Evolutionary conservation across 2,888 invertebrate species (phyloP), one percentile per base, ranked within the genome.

Genomic region (Diarsia rubi): DNA sequence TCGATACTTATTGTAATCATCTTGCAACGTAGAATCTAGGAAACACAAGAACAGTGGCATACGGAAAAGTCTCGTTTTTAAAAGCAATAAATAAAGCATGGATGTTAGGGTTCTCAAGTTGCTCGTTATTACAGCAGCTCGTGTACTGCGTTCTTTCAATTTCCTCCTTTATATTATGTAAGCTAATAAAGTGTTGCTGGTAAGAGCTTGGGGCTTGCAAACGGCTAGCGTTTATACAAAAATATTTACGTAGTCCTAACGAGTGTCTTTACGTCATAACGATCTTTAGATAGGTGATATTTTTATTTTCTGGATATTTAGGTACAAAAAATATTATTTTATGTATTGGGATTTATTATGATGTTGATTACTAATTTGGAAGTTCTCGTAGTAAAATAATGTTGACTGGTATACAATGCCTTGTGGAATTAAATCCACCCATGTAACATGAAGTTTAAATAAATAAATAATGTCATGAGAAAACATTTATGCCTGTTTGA

Each of bases 81-180:
- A 42, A 79, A 49, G 45, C 52, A 66, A 84, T 73, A 73, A 74
- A 84, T 73, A 68, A 69, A 42, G 12, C 3, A n/a, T 44, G 14
- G 45, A 31, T 16, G 44, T 42, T 44, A 69, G 57, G 27, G 27
- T 59, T 81, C 57, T 67, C 76, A 27, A 27, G 52, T 84, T 59
- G 21, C 69, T 69, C 59, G 63, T 75, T 81, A 81, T 67, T 54
- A 66, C 52, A 57, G 27, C 44, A 44, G 54, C 52, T 67, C 47
- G 21, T 47, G 57, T 62, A 81, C 59, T 49, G 47, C 62, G 60
- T 64, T 68, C 81, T 68, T 81, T 81, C 82, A 75, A 85, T 82
- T 75, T 75, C 44, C 67, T 52, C 19, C 54, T 37, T 54, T 52
- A 60, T 31, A 81, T 60, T 45, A 81, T 59, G 63, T 42, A 59